Evolutionary conservation across 1,140 invertebrate species (phyloP).

Genomic region (Manduca sexta): DNA sequence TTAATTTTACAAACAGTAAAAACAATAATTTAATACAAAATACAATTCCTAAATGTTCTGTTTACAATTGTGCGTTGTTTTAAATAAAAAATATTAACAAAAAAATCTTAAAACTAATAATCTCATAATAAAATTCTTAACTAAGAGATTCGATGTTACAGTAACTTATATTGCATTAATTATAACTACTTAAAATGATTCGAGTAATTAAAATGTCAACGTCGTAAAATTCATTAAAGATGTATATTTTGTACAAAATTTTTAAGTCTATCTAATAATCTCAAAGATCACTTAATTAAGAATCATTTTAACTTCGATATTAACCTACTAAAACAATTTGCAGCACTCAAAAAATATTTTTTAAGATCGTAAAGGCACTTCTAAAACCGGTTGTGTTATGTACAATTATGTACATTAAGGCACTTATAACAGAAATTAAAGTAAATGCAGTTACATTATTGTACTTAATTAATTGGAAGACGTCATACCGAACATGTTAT

Average conservation of each 20-base stretch:
- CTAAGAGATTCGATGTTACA: conserved; percentile 52
- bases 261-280: conserved; percentile 46
- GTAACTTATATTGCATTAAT: conserved; percentile 16
- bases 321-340: background rate
- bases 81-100: conserved; percentile 58
- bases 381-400: conserved; percentile 3
- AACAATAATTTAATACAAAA: conserved; percentile 70
- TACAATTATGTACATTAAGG: conserved; percentile 15
- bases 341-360: background rate
- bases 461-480: conserved; percentile 12
- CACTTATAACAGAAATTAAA: conserved; percentile 15
- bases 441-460: conserved; percentile 30
- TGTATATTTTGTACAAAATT: conserved; percentile 48
- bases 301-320: background rate
- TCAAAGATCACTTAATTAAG: conserved; percentile 26
- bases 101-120: conserved; percentile 49
- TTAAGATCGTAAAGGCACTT: conserved; percentile 1
- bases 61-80: conserved; percentile 52
- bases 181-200: conserved; percentile 3
- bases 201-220: no score
- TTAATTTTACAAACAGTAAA: conserved; percentile 47
- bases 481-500: conserved; percentile 1
- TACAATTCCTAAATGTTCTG: conserved; percentile 31
- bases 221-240: conserved; percentile 50
- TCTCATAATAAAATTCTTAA: conserved; percentile 49